phyloP scores from a whole-genome alignment of 2,888 invertebrate species.

The Julus scandinavius region DNA sequence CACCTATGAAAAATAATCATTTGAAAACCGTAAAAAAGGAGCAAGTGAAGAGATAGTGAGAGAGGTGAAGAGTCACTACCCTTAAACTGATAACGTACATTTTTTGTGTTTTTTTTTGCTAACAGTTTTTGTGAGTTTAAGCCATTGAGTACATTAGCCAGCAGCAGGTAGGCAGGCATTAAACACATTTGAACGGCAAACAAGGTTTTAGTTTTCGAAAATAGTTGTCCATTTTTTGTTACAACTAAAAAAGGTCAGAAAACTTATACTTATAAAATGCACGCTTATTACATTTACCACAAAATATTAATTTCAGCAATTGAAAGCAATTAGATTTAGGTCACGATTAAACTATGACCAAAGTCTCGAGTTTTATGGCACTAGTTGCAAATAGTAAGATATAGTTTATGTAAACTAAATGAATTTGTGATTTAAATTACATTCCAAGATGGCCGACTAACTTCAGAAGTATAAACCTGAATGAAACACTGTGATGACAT shows the following conservation, averaged over 20 bases:
- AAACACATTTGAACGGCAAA: background rate
- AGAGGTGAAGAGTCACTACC: constrained; percentile 17
- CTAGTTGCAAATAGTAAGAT: too few relatives aligned
- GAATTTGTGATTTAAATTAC: too few relatives aligned
- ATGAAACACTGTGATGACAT: too few relatives aligned
- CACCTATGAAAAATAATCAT: background rate
- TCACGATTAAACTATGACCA: too few relatives aligned
- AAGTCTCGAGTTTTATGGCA: too few relatives aligned
- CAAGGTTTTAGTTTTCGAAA: background rate
- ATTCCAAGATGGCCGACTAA: background rate
- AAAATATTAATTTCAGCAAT: background rate
- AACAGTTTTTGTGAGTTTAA: background rate
- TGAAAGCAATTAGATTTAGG: too few relatives aligned
- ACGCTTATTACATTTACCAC: background rate
- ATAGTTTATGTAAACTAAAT: too few relatives aligned
- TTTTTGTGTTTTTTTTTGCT: background rate
- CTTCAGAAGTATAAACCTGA: too few relatives aligned
- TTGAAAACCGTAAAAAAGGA: background rate
- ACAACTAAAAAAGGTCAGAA: background rate
- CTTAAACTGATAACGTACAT: background rate
- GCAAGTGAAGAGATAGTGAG: background rate
- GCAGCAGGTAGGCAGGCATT: background rate
- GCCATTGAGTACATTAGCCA: constrained; percentile 36
- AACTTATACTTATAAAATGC: background rate
- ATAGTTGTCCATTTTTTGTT: background rate